Conservation (phyloP, 2,797 vertebrate genomes). For the Syngnathus acus region DNA sequence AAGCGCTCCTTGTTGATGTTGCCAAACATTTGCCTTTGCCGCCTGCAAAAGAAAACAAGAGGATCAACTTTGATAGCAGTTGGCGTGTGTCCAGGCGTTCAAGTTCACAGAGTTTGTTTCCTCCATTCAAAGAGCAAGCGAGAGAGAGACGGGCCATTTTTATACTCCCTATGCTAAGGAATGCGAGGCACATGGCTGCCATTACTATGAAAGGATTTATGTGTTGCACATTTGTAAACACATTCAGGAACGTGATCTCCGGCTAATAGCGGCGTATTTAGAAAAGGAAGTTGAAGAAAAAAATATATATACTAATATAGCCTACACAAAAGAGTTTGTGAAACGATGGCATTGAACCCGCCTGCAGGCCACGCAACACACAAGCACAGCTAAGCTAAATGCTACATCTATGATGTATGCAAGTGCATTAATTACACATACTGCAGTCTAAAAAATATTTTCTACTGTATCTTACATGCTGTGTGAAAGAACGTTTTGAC, state of each 20-base stretch:
- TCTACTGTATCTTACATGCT: background rate
- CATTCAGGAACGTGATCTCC: background rate
- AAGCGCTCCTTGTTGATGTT: background rate
- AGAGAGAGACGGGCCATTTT: constrained; percentile 13
- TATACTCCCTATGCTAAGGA: constrained; percentile 26
- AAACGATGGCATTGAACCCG: background rate
- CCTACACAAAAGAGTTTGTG: background rate
- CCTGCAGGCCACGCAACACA: background rate
- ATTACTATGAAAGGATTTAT: constrained; percentile 32
- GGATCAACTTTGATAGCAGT: constrained; percentile 50
- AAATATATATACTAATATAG: background rate
- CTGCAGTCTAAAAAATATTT: background rate
- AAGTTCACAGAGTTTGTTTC: constrained; percentile 51
- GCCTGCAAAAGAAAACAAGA: constrained; percentile 32
- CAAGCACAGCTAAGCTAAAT: background rate
- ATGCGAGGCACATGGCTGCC: constrained; percentile 48
- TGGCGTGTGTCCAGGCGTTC: constrained; percentile 34
- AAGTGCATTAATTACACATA: background rate
- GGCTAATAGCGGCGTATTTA: background rate
- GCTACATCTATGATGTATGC: background rate
- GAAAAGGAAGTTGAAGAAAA: background rate
- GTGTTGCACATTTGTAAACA: constrained; percentile 20
- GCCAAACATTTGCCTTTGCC: constrained; percentile 1
- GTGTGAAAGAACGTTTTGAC: background rate
- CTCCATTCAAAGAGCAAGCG: constrained; percentile 23